Evolutionary conservation across 1,140 invertebrate species (phyloP).

Genomic region (Platorchestia sp.): DNA sequence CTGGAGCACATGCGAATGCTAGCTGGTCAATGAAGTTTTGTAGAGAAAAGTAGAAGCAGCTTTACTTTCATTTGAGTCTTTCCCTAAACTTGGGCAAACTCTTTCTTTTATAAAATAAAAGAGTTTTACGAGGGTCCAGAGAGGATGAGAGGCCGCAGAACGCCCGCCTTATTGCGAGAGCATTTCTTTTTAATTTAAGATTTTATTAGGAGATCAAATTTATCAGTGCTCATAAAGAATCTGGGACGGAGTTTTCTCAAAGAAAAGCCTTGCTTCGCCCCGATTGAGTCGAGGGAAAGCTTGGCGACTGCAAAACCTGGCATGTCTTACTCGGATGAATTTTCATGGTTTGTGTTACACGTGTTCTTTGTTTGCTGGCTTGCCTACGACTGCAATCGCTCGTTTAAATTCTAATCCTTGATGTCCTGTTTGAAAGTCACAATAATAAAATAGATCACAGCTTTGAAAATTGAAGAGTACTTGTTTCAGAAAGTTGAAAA

Average conservation of each 20-base stretch:
- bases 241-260: neutral
- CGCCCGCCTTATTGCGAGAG: neutral
- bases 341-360: neutral
- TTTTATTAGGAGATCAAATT: constrained; percentile 18
- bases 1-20: neutral
- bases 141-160: neutral
- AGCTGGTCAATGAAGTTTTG: neutral
- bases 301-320: neutral
- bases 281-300: neutral
- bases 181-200: neutral
- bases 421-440: neutral
- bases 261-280: neutral
- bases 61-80: constrained; percentile 17
- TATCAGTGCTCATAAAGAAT: constrained; percentile 1
- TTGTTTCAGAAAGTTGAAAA: neutral
- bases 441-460: neutral
- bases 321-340: neutral
- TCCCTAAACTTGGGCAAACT: neutral
- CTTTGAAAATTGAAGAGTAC: neutral
- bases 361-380: neutral
- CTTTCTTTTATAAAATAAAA: constrained; percentile 17
- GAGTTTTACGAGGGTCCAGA: constrained; percentile 13
- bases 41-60: neutral
- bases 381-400: neutral
- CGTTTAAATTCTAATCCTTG: neutral